A percentile compares a stretch with the other conserved stretches of the same genome.
These are phyloP conservation scores for Nerophis ophidion DNA, from an alignment of 2,113 vertebrate genomes.

Conservation along the genomic window DNA sequence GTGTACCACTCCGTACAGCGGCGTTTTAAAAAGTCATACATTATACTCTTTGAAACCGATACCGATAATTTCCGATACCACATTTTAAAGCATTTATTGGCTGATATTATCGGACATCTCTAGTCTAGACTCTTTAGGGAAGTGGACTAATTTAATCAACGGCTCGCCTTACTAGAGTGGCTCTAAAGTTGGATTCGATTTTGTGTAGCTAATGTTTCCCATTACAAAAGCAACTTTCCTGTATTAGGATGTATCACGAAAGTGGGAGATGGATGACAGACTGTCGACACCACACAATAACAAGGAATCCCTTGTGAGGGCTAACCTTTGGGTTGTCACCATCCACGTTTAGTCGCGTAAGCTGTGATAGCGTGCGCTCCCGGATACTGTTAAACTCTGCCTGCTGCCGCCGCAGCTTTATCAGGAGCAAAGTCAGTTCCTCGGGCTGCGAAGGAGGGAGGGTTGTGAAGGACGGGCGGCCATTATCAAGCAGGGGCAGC, in stretches of 20 bases:
- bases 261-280: slow-evolving; percentile 39
- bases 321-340: slow-evolving; percentile 93
- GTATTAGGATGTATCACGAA: slow-evolving; percentile 35
- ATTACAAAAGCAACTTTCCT: neutral
- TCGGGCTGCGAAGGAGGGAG: slow-evolving; percentile 80
- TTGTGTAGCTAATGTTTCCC: neutral
- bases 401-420: slow-evolving; percentile 96
- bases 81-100: no score
- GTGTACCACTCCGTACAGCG: no score
- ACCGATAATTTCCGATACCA: no score
- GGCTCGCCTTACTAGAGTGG: slow-evolving; percentile 5
- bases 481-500: slow-evolving; percentile 38
- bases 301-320: slow-evolving; percentile 47
- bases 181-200: neutral
- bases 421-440: slow-evolving; percentile 94
- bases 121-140: slow-evolving; percentile 12
- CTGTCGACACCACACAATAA: slow-evolving; percentile 37
- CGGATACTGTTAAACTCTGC: slow-evolving; percentile 90
- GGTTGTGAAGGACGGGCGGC: slow-evolving; percentile 60
- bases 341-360: slow-evolving; percentile 89
- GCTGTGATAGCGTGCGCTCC: slow-evolving; percentile 90
- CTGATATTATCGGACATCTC: no score
- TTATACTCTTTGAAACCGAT: no score
- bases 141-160: slow-evolving; percentile 16
- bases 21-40: no score